These are phyloP conservation scores for Heliconius hewitsoni DNA, from an alignment of 1,140 invertebrate genomes.

Conservation along the genomic window DNA sequence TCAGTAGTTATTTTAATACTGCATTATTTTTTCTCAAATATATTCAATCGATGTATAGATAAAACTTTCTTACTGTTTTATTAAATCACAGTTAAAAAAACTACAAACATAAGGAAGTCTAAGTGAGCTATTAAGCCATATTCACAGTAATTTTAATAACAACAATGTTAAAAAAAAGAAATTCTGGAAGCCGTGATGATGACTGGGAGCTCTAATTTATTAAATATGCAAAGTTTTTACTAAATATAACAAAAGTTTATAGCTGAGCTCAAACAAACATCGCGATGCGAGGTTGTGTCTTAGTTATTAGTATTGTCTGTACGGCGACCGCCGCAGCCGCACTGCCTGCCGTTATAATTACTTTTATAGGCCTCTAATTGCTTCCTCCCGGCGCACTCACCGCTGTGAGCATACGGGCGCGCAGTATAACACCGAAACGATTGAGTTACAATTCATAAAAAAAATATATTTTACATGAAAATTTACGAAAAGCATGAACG, in stretches of 20 bases:
- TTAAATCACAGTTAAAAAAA: too few relatives aligned
- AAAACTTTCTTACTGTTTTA: too few relatives aligned
- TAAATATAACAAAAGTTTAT: background rate
- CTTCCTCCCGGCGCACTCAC: background rate
- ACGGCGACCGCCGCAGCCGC: slow-evolving; percentile 9
- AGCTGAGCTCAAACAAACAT: background rate
- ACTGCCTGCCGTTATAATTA: slow-evolving; percentile 27
- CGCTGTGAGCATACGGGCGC: slow-evolving; percentile 5
- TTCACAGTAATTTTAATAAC: too few relatives aligned
- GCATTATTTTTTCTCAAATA: too few relatives aligned
- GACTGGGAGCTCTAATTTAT: background rate
- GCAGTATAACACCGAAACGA: slow-evolving; percentile 18
- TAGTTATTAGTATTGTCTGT: slow-evolving; percentile 1
- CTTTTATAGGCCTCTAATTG: slow-evolving; percentile 29
- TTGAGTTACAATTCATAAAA: slow-evolving; percentile 22
- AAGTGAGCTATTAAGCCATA: too few relatives aligned
- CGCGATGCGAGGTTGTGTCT: background rate
- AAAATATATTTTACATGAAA: background rate
- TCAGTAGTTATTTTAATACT: too few relatives aligned
- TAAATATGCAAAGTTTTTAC: background rate
- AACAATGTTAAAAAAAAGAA: too few relatives aligned
- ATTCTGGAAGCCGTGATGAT: too few relatives aligned
- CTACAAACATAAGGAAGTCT: too few relatives aligned
- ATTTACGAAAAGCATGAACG: slow-evolving; percentile 23
- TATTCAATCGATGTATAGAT: too few relatives aligned